Conservation (phyloP, 2,797 vertebrate species). For the Dicrostonyx torquatus region DNA sequence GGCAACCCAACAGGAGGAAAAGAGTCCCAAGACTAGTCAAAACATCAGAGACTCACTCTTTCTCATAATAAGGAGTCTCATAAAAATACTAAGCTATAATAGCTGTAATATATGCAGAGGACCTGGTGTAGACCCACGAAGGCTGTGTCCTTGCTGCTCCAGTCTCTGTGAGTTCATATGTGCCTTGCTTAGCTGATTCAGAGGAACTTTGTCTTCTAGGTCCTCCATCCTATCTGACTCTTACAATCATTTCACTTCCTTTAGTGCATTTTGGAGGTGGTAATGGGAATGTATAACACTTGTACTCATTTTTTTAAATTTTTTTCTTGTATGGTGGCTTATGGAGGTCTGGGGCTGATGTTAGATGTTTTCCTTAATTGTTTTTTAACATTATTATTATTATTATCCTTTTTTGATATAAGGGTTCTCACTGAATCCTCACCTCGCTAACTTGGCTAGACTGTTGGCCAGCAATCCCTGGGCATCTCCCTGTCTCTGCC, state of each 20-base stretch:
- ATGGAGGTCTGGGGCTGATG: background rate
- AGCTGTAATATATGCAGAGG: background rate
- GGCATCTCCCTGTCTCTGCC: background rate
- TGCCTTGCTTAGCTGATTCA: background rate
- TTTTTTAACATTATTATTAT: background rate
- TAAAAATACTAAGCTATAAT: no score
- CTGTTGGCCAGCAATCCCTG: background rate
- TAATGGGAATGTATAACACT: background rate
- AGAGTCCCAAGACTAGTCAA: background rate
- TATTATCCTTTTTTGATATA: background rate
- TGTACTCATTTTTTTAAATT: background rate
- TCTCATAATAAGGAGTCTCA: background rate
- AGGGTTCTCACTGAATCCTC: background rate
- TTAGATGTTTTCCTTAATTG: background rate
- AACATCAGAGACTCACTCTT: background rate
- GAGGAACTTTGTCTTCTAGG: background rate
- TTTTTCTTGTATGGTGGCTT: background rate
- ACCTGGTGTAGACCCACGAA: background rate
- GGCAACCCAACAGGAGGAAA: background rate
- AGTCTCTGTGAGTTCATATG: background rate
- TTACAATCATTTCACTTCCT: background rate
- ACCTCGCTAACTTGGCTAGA: background rate
- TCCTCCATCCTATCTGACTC: no score
- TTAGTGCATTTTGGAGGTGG: background rate
- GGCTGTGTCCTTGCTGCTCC: background rate